Conservation (phyloP, 2,113 vertebrate species). For the Melanotaenia duboulayi region DNA sequence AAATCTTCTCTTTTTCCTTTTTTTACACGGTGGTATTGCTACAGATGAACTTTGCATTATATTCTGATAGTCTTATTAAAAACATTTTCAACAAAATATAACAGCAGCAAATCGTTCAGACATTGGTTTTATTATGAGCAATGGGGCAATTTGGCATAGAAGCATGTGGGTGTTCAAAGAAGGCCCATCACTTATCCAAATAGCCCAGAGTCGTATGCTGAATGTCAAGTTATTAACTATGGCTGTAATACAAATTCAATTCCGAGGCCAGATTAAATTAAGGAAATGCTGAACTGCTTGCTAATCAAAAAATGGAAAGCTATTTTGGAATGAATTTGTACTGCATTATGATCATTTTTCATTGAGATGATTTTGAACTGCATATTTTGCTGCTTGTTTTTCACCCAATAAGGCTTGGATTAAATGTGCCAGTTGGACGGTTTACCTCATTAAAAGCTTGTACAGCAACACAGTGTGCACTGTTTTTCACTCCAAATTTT, state of each 20-base stretch:
- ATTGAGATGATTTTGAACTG: background rate
- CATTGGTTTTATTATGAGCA: constrained; percentile 76
- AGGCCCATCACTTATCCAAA: constrained; percentile 77
- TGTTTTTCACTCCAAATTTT: background rate
- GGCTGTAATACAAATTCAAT: constrained; percentile 70
- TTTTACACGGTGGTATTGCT: constrained; percentile 3
- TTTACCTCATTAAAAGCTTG: constrained; percentile 10
- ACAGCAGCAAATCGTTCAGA: constrained; percentile 46
- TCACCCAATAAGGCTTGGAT: background rate
- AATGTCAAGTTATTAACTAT: constrained; percentile 78
- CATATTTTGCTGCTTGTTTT: constrained; percentile 32
- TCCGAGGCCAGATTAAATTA: constrained; percentile 68
- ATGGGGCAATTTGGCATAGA: constrained; percentile 72
- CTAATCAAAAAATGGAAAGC: constrained; percentile 60
- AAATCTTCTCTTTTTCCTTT: constrained; percentile 18
- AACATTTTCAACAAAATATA: constrained; percentile 71
- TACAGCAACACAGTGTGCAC: background rate
- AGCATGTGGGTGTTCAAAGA: constrained; percentile 64
- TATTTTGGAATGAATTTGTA: constrained; percentile 50
- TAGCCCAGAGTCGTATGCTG: constrained; percentile 54
- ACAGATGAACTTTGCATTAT: constrained; percentile 24
- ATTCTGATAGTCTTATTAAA: constrained; percentile 71
- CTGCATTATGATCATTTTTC: constrained; percentile 37
- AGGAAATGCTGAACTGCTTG: constrained; percentile 59
- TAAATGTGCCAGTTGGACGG: background rate